These are phyloP conservation scores for Isaurus tuberculatus DNA, from an alignment of 92 coral and sea anemone species.

Conservation along the genomic window DNA sequence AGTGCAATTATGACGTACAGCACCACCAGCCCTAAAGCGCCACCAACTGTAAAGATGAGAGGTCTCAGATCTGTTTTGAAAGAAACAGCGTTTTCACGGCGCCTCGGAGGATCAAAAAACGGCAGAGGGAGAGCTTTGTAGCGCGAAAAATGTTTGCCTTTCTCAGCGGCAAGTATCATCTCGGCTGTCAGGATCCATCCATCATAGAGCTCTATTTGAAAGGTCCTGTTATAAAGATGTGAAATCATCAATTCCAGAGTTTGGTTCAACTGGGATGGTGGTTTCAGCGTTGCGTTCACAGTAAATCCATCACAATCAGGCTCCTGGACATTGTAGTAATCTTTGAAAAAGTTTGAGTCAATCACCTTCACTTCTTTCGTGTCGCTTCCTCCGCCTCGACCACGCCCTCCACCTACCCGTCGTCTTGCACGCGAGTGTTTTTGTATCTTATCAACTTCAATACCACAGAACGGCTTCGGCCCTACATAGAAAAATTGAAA, in stretches of 20 bases:
- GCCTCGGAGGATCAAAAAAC: background rate
- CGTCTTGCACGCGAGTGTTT: constrained; percentile 46
- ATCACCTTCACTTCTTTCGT: background rate
- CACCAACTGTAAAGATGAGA: constrained; percentile 62
- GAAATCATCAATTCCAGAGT: constrained; percentile 40
- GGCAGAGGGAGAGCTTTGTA: constrained; percentile 17
- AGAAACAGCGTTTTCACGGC: constrained; percentile 35
- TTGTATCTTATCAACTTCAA: constrained; percentile 45
- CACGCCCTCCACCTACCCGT: constrained; percentile 52
- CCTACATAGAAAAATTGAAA: background rate
- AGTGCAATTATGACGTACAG: constrained; percentile 69
- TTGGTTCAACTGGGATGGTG: constrained; percentile 7
- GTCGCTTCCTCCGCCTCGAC: constrained; percentile 31
- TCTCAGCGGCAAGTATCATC: constrained; percentile 15
- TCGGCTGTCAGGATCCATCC: constrained; percentile 2
- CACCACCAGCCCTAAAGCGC: constrained; percentile 52
- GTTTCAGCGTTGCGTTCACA: constrained; percentile 55
- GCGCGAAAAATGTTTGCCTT: constrained; percentile 3
- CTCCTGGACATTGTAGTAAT: background rate
- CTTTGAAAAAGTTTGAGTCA: constrained; percentile 2
- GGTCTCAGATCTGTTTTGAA: constrained; percentile 67
- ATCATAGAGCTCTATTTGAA: constrained; percentile 37
- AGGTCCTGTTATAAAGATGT: constrained; percentile 50
- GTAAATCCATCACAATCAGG: constrained; percentile 62
- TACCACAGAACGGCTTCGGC: constrained; percentile 74